A percentile compares a stretch with the other conserved stretches of the same genome.
Conservation (phyloP, 2,797 vertebrate species). For the Gallirallus australis region DNA sequence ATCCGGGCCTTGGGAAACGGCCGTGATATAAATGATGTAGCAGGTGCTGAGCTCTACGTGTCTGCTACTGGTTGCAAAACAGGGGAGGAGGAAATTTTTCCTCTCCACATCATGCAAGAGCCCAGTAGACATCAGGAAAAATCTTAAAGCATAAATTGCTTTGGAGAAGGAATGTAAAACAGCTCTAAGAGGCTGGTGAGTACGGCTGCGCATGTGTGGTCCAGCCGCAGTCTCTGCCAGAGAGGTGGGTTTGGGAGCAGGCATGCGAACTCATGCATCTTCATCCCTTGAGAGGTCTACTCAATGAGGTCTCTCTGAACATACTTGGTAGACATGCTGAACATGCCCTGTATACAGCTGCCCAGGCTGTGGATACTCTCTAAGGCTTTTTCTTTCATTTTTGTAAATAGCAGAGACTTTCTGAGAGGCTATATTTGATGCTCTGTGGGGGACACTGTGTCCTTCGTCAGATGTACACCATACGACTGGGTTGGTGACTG, state of each 20-base stretch:
- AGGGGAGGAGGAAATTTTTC: background rate
- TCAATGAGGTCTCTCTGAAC: background rate
- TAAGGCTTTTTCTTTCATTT: background rate
- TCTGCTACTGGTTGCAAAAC: background rate
- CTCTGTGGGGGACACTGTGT: background rate
- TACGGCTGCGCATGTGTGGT: rapidly evolving
- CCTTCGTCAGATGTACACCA: background rate
- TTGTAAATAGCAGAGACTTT: background rate
- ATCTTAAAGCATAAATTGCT: background rate
- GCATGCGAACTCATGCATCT: background rate
- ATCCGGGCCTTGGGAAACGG: background rate
- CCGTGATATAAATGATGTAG: background rate
- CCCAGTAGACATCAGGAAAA: background rate
- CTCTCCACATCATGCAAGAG: background rate
- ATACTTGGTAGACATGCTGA: rapidly evolving
- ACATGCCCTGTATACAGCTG: background rate
- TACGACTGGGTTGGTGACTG: background rate
- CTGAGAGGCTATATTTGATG: background rate
- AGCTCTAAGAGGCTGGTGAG: background rate
- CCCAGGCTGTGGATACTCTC: background rate
- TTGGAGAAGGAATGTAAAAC: background rate
- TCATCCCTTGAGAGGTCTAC: background rate
- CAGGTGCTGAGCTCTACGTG: background rate
- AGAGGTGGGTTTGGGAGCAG: background rate
- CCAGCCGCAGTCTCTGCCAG: background rate